Percentiles rank a stretch among this genome's conserved stretches.
These are phyloP conservation scores for Pemphigus obesinymphae DNA, from an alignment of 1,140 invertebrate species.

Conservation along the genomic window DNA sequence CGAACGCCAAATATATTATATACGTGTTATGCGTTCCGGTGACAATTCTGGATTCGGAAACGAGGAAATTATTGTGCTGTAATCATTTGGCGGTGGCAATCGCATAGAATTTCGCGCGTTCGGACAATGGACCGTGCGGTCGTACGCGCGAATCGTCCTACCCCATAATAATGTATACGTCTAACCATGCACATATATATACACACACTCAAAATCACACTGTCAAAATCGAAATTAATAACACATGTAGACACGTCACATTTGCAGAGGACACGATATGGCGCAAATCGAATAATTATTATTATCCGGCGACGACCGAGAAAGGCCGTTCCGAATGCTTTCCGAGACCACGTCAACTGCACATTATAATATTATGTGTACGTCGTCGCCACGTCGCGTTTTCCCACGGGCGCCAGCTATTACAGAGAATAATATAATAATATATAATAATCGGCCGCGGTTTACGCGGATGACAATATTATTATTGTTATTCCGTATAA, in stretches of 20 bases:
- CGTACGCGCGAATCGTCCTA: not conserved
- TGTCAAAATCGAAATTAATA: constrained; percentile 12
- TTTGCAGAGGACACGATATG: not conserved
- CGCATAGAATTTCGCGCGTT: not conserved
- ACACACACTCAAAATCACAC: not conserved
- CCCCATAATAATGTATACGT: not conserved
- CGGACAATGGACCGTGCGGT: constrained; percentile 25
- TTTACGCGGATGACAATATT: not conserved
- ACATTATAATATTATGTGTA: too few species aligned
- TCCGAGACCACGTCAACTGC: not conserved
- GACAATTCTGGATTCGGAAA: not conserved
- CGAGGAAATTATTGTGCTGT: not conserved
- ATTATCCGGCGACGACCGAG: not conserved
- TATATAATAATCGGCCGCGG: not conserved
- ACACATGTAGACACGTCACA: not conserved
- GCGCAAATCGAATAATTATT: constrained; percentile 16
- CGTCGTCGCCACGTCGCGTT: not conserved
- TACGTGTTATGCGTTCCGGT: too few species aligned
- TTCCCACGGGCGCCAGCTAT: not conserved
- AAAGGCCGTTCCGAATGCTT: not conserved
- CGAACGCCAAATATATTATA: not conserved
- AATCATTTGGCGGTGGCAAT: not conserved
- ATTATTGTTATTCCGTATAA: not conserved
- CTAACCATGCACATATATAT: not conserved
- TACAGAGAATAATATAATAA: too few species aligned